Percentiles rank a stretch among this genome's conserved stretches.
Evolutionary conservation across 1,140 invertebrate genomes (phyloP).

Genomic region (Formica selysi): DNA sequence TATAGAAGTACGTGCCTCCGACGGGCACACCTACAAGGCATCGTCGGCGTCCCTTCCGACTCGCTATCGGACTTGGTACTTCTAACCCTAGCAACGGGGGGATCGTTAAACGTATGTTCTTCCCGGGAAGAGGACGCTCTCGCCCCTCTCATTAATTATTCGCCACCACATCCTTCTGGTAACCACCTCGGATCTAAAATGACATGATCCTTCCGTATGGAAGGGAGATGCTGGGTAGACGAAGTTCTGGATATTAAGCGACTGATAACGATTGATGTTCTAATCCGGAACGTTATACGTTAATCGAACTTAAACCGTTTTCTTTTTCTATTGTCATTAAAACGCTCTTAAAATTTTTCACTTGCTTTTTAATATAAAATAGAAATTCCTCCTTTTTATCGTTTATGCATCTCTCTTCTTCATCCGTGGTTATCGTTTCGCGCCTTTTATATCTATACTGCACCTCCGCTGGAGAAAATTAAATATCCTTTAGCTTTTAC

Average conservation of each 20-base stretch:
- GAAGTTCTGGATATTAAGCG: conserved; percentile 58
- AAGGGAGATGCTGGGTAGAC: conserved; percentile 20
- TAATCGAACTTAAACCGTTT: conserved; percentile 18
- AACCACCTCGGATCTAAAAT: conserved; percentile 1
- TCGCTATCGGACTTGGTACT: conserved; percentile 66
- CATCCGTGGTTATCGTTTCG: conserved; percentile 59
- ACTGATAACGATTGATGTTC: conserved; percentile 40
- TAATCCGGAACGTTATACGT: neutral
- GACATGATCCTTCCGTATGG: conserved; percentile 33
- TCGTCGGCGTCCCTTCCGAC: conserved; percentile 61
- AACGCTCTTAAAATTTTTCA: neutral
- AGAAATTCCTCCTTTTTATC: conserved; percentile 41
- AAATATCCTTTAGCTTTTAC: conserved; percentile 65
- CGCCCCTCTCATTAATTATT: conserved; percentile 82
- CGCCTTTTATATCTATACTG: conserved; percentile 59
- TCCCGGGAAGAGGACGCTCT: conserved; percentile 74
- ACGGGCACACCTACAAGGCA: conserved; percentile 60
- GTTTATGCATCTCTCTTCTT: neutral
- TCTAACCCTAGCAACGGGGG: conserved; percentile 56
- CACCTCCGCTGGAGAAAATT: conserved; percentile 60
- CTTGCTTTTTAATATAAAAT: conserved; percentile 60
- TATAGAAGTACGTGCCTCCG: conserved; percentile 81
- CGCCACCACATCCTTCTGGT: conserved; percentile 62
- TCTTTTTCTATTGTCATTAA: neutral
- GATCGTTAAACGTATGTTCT: conserved; percentile 82